Conservation (phyloP, 1,140 invertebrate species). For the Caenorhabditis inopinata region DNA sequence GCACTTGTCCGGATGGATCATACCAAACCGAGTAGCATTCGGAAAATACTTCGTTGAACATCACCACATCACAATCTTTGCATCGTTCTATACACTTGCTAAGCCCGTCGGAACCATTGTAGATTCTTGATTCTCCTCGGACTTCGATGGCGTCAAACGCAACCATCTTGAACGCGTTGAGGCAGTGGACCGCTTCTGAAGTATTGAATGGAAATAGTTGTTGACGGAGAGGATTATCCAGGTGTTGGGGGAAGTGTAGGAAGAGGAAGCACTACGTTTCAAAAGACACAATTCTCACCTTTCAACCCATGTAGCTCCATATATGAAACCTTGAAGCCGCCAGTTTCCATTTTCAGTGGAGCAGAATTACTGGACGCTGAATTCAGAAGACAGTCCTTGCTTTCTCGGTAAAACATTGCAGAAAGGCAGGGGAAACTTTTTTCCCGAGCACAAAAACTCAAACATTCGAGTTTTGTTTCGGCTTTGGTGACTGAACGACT, state of each 20-base stretch:
- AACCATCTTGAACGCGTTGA: conserved; percentile 14
- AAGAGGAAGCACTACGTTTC: too few relatives aligned
- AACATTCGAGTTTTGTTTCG: background rate
- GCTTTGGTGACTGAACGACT: background rate
- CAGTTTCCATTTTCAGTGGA: conserved; percentile 22
- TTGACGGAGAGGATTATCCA: background rate
- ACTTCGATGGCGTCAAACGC: background rate
- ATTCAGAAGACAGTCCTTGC: conserved; percentile 33
- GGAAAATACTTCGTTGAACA: conserved; percentile 4
- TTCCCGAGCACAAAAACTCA: conserved; percentile 1
- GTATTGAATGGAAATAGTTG: background rate
- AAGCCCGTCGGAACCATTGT: conserved; percentile 22
- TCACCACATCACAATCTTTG: conserved; percentile 1
- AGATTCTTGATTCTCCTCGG: background rate
- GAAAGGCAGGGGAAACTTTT: conserved; percentile 21
- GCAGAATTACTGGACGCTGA: conserved; percentile 8
- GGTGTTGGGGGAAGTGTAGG: too few relatives aligned
- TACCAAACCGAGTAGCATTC: conserved; percentile 11
- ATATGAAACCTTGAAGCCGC: conserved; percentile 26
- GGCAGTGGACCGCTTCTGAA: conserved; percentile 21
- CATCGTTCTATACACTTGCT: background rate
- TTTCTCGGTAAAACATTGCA: conserved; percentile 28
- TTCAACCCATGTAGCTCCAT: conserved; percentile 31
- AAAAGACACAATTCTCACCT: background rate
- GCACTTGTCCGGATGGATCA: conserved; percentile 1